A percentile compares a stretch with the other conserved stretches of the same genome.
Evolutionary conservation across 2,113 vertebrate species (phyloP).

Genomic region (Melospiza georgiana): DNA sequence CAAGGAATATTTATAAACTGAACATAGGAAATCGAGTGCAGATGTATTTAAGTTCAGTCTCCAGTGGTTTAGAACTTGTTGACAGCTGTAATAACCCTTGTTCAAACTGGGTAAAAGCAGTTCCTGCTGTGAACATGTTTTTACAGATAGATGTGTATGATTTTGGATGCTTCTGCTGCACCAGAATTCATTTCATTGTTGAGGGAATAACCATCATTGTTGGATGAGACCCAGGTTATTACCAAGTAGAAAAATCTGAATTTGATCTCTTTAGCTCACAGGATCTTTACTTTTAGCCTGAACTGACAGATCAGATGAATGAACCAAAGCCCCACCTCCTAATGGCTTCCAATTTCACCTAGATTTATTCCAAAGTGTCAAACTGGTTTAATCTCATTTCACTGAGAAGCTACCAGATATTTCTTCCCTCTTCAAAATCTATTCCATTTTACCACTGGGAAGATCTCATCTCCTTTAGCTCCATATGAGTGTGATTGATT

Average conservation of each 20-base stretch:
- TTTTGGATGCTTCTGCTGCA: background rate
- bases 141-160: background rate
- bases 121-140: background rate
- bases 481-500: background rate
- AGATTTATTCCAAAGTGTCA: background rate
- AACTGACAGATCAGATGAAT: background rate
- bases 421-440: background rate
- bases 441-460: background rate
- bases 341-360: background rate
- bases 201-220: background rate
- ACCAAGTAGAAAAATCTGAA: background rate
- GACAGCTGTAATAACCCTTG: background rate
- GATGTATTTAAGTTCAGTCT: background rate
- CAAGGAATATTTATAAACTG: background rate
- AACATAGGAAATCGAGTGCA: background rate
- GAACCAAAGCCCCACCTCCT: background rate
- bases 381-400: background rate
- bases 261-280: background rate
- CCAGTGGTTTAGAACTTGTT: background rate
- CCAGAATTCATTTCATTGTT: background rate
- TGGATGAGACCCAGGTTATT: background rate
- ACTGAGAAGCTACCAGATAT: background rate
- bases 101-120: background rate
- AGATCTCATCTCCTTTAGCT: background rate
- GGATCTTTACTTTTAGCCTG: background rate